These are phyloP conservation scores for Notothenia coriiceps DNA, from an alignment of 2,113 vertebrate species.

Conservation along the genomic window DNA sequence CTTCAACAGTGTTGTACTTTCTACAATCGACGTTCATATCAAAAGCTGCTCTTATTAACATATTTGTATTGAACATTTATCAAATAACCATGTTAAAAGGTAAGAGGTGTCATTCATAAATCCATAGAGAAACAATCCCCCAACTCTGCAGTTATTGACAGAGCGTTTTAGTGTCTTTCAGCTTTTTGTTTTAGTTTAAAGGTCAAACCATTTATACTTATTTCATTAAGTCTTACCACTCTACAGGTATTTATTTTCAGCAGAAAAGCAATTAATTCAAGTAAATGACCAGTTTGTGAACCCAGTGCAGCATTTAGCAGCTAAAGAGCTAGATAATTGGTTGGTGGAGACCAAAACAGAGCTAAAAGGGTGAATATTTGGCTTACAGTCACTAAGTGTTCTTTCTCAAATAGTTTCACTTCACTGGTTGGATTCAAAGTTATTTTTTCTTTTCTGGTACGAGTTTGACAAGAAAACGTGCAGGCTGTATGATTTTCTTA, in stretches of 20 bases:
- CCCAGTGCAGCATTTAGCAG: not conserved
- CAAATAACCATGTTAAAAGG: not conserved
- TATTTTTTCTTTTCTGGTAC: not conserved
- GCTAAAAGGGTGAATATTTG: not conserved
- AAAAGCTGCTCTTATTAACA: not conserved
- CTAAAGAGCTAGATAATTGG: not conserved
- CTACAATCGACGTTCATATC: not conserved
- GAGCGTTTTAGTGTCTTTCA: not conserved
- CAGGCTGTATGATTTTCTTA: not conserved
- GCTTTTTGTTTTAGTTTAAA: not conserved
- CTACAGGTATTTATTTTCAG: not conserved
- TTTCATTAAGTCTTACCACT: not conserved
- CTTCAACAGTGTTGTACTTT: not conserved
- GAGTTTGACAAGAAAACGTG: not conserved
- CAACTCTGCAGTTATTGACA: too few species aligned
- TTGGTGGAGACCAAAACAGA: not conserved
- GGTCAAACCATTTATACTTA: not conserved
- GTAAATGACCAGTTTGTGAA: not conserved
- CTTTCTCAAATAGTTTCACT: too few species aligned
- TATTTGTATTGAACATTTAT: not conserved
- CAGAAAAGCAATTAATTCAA: not conserved
- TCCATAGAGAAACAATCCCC: not conserved
- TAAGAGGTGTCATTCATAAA: not conserved
- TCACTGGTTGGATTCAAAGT: not conserved
- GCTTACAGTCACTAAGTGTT: not conserved